Evolutionary conservation across 2,797 vertebrate species (phyloP).

Genomic region (Mycteria americana): DNA sequence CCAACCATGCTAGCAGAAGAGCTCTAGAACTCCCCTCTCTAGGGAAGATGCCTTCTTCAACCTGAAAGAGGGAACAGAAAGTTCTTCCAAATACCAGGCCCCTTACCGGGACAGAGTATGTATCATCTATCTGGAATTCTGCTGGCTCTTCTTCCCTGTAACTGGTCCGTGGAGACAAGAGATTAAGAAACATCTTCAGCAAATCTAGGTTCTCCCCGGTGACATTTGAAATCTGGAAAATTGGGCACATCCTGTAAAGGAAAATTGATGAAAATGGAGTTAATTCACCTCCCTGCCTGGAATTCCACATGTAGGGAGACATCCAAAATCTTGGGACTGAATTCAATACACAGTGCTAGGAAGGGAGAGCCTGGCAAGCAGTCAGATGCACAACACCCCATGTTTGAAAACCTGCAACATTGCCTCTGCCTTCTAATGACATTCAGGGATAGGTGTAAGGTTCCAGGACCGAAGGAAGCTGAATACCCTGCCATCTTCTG

Average conservation of each 20-base stretch:
- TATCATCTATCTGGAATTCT: slow-evolving; percentile 98
- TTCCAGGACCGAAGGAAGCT: not conserved
- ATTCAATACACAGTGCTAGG: not conserved
- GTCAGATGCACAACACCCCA: not conserved
- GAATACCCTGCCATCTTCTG: not conserved
- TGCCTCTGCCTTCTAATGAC: not conserved
- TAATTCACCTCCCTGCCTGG: not conserved
- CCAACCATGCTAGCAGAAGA: not conserved
- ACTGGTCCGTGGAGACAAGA: slow-evolving; percentile 93
- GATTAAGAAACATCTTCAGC: slow-evolving; percentile 98
- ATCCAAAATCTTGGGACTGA: slow-evolving; percentile 31
- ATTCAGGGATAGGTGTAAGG: not conserved
- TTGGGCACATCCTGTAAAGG: slow-evolving; percentile 90
- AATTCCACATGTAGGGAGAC: not conserved
- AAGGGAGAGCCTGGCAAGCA: slow-evolving; percentile 33
- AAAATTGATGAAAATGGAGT: not conserved
- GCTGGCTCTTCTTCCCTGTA: slow-evolving; percentile 95
- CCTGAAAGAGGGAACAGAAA: not conserved
- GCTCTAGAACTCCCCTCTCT: not conserved
- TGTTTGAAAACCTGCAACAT: not conserved
- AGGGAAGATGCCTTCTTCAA: not conserved
- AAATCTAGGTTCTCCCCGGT: slow-evolving; percentile 95
- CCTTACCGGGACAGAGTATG: slow-evolving; percentile 94
- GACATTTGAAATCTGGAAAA: slow-evolving; percentile 98
- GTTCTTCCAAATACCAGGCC: not conserved